Evolutionary conservation across 2,888 invertebrate species (phyloP), one percentile per base, ranked within the genome.

Genomic region (Thereva unica): DNA sequence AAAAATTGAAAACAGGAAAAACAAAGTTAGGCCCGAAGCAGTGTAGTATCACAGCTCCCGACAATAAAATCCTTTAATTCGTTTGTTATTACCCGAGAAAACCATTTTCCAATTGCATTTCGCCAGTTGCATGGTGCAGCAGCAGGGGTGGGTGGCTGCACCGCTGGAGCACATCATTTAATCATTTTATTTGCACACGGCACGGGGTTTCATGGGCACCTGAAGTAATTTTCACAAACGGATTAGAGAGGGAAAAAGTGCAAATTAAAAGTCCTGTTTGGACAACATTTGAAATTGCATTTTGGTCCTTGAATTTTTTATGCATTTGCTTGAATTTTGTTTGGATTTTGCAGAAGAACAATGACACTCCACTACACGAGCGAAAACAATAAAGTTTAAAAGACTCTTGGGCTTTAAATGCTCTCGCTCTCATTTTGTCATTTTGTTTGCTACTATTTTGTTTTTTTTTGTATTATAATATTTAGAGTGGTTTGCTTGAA

Each of bases 201-300:
- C 61, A 12, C 61, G 12, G 34, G 50, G 12, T 61, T 42, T 23
- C 50, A 23, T 23, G 23, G 50, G 50, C 34, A 61, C 50, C 47
- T 50, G 50, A 35, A 61, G 61, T 61, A 61, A 61, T 50, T 61
- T 50, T 40, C 50, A 49, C 23, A 23, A 61, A 42, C 37, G 50
- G 61, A 61, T 61, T 61, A 61, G 61, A 61, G 50, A 40, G 50
- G 42, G 61, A 61, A 50, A 49, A 49, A 61, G 61, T 61, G 61
- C 50, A 61, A 61, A 61, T 61, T 61, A 61, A 61, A 61, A 61
- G 50, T 61, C 61, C 50, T 61, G 61, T 61, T 61, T 59, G 57
- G 57, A 59, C 47, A 59, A 59, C 57, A 47, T 59, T 47, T 61
- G 50, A 61, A 49, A 61, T 61, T 50, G 50, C 61, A 61, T 61